These are phyloP conservation scores for Drosophila varians DNA, from an alignment of 1,140 invertebrate genomes.

Conservation along the genomic window DNA sequence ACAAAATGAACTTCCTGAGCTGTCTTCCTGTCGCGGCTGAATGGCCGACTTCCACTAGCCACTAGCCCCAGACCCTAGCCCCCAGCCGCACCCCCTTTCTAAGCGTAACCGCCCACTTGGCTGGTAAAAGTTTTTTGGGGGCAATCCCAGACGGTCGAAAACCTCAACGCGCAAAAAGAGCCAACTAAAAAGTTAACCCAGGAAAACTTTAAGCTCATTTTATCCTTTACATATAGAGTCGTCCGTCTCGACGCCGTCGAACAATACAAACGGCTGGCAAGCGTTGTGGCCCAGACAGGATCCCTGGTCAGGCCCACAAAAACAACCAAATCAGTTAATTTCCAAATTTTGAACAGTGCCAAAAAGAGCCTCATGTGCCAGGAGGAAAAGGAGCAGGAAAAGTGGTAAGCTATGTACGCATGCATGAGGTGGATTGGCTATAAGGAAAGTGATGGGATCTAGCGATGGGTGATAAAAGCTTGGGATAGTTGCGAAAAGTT, in stretches of 20 bases:
- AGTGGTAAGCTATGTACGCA: constrained; percentile 19
- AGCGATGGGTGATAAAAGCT: constrained; percentile 19
- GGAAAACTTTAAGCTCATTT: constrained; percentile 68
- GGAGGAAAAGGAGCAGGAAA: constrained; percentile 5
- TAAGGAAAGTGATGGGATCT: constrained; percentile 3
- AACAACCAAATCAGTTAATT: constrained; percentile 74
- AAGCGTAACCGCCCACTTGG: constrained; percentile 33
- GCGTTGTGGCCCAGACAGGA: constrained; percentile 38
- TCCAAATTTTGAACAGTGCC: constrained; percentile 65
- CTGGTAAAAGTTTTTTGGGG: constrained; percentile 37
- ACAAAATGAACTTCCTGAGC: constrained; percentile 70
- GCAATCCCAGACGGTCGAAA: constrained; percentile 46
- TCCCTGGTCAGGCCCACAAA: constrained; percentile 21
- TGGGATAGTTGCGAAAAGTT: not conserved
- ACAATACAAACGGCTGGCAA: constrained; percentile 53
- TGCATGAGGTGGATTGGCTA: constrained; percentile 15
- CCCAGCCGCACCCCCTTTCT: constrained; percentile 3
- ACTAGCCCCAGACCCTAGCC: not conserved
- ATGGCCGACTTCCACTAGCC: constrained; percentile 35
- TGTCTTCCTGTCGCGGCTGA: constrained; percentile 60
- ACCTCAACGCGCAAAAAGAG: constrained; percentile 37
- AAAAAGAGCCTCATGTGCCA: constrained; percentile 45
- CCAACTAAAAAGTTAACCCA: constrained; percentile 15
- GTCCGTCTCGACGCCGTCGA: constrained; percentile 57
- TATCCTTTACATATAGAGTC: constrained; percentile 51